These are phyloP conservation scores for Tuta absoluta DNA, from an alignment of 2,888 invertebrate species.

Conservation along the genomic window DNA sequence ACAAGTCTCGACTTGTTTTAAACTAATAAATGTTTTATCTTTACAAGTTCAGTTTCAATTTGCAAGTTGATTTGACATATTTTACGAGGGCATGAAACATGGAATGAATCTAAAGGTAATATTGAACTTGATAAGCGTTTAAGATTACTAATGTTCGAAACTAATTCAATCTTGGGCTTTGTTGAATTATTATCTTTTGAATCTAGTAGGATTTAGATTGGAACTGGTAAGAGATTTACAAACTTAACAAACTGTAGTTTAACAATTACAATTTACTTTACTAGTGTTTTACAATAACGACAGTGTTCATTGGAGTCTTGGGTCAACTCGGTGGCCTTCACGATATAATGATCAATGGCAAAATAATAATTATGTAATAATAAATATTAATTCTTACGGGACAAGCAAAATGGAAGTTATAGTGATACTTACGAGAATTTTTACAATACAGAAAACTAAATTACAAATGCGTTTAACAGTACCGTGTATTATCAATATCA, in stretches of 20 bases:
- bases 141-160: conserved; percentile 23
- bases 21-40: conserved; percentile 46
- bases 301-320: too few relatives aligned
- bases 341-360: too few relatives aligned
- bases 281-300: not conserved
- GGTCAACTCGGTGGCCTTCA: too few relatives aligned
- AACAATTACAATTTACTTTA: not conserved
- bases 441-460: too few relatives aligned
- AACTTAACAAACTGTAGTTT: not conserved
- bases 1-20: conserved; percentile 41
- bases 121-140: conserved; percentile 32
- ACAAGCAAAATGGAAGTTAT: too few relatives aligned
- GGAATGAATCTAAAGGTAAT: conserved; percentile 37
- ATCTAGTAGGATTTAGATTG: not conserved
- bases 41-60: conserved; percentile 36
- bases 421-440: too few relatives aligned
- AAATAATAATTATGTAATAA: too few relatives aligned
- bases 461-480: too few relatives aligned
- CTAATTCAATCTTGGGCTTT: conserved; percentile 24
- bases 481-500: too few relatives aligned
- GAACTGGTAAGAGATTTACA: not conserved
- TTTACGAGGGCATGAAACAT: conserved; percentile 33
- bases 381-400: too few relatives aligned
- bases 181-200: not conserved
- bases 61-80: conserved; percentile 28